Evolutionary conservation across 2,888 invertebrate genomes (phyloP), one percentile per base, ranked within the genome.

Genomic region (Falcaria lacertinaria): DNA sequence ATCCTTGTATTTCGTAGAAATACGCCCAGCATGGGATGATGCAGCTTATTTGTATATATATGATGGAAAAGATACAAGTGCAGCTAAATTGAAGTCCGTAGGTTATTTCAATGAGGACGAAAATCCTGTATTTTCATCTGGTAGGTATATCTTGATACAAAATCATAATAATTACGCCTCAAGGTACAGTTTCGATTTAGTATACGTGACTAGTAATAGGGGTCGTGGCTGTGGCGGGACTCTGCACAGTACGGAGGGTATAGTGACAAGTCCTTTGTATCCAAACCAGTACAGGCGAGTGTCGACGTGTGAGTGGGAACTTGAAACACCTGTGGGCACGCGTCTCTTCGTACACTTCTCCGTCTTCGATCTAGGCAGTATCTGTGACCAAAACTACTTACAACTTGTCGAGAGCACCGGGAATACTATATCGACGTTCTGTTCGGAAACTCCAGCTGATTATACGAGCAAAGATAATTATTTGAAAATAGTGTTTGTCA

Each of bases 381-480:
- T 81, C 11, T 96, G 96, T 60, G 82, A 80, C 0, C 88, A 91
- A 28, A 93, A 94, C 64, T 93, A 92, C 63, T 57, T 96, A 4
- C 88, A 91, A 62, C 74, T 96, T 1, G 86, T 91, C n/a, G 91
- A 94, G 48, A 67, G 76, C 13, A 68, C 75, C 2, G 72, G 80
- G 0, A 63, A 58, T 7, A 70, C 79, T 2, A 65, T 86, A 37
- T 80, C 90, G 0, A 83, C 82, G 3, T 92, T 80, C 62, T 87
- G 84, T 52, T 67, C 71, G 0, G 76, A 93, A 80, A 90, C 90
- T 46, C 94, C 95, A 0, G 90, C 90, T 0, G 71, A 80, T 33
- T 92, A 91, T 56, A 80, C 76, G 4, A 90, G 92, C 38, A 50
- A 57, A 0, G 87, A 89, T 6, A 92, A 92, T 64, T 82, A 80